Conservation (phyloP, 2,113 vertebrate species). For the Ursus arctos region DNA sequence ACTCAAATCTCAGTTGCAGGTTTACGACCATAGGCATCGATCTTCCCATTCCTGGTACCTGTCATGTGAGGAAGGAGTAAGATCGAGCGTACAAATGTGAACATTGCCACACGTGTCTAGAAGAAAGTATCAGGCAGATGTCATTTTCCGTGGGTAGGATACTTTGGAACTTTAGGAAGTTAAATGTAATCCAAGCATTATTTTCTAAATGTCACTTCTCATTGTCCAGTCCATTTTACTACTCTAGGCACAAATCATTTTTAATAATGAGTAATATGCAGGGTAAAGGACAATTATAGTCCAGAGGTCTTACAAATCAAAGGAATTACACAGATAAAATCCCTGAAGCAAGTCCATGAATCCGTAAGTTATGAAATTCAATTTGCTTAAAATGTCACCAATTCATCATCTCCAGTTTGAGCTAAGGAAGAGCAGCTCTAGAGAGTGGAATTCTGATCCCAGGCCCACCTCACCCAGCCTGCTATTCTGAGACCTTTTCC, state of each 20-base stretch:
- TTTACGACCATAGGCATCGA: neutral
- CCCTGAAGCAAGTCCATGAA: constrained; percentile 56
- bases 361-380: constrained; percentile 63
- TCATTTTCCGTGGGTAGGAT: neutral
- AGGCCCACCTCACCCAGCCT: neutral
- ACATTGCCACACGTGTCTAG: neutral
- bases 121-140: constrained; percentile 16
- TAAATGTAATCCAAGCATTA: constrained; percentile 5
- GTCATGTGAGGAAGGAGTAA: neutral
- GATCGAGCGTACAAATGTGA: neutral
- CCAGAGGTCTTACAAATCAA: constrained; percentile 73
- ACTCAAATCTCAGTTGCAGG: neutral
- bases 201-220: constrained; percentile 72
- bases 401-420: constrained; percentile 67
- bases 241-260: constrained; percentile 62
- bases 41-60: neutral
- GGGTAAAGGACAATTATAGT: constrained; percentile 68
- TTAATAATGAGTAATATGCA: constrained; percentile 68
- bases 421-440: neutral
- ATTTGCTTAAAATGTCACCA: constrained; percentile 79
- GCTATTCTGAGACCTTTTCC: neutral
- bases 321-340: constrained; percentile 71
- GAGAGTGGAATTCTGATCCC: neutral
- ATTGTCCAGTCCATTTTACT: constrained; percentile 61
- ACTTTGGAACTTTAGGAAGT: constrained; percentile 41